Base-by-base conservation (phyloP, 2,797 vertebrate species). In the Falco berigora region DNA sequence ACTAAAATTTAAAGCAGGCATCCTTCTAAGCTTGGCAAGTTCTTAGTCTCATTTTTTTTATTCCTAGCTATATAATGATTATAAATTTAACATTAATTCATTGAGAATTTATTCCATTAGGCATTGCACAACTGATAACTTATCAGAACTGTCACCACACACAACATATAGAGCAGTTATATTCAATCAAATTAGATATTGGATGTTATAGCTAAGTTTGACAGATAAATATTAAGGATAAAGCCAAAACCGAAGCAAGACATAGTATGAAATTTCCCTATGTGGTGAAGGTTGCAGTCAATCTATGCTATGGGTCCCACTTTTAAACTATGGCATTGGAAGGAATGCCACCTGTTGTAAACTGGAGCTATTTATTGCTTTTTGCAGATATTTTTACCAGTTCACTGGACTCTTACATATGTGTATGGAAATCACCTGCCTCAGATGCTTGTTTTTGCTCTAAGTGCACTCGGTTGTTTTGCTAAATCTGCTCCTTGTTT, bases 401-500 rank as follows among this genome's bases (percentile, higher is more conserved):
- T 78, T 78, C 23, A 6, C 15, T 71, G 68, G 47, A 62, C 90
- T 78, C 11, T 38, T 44, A 78, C 6, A 46, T 27, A n/a, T 17
- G 4, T 52, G 10, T 32, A 30, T 61, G 62, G 63, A 82, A 94
- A 86, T 74, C 66, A 92, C 67, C 66, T 96, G 76, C 55, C 78
- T 87, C 63, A 88, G 89, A 91, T 38, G 88, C 91, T 73, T 92
- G 77, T 76, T 92, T 96, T 95, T 95, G 68, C 92, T 96, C 88
- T 81, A 0, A 36, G 6, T 74, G 92, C 94, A 95, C 74, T 84
- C 93, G 83, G 78, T 88, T 96, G 44, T 92, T 97, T 96, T 96
- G 84, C 96, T 97, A 94, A 97, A 96, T 95, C 87, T 90, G 71
- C 46, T 95, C 78, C 96, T 97, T 98, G 86, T 95, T 97, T 97